Evolutionary conservation across 35 echinoderm and acorn worm genomes (phyloP).

Genomic region (Apostichopus parvimensis): DNA sequence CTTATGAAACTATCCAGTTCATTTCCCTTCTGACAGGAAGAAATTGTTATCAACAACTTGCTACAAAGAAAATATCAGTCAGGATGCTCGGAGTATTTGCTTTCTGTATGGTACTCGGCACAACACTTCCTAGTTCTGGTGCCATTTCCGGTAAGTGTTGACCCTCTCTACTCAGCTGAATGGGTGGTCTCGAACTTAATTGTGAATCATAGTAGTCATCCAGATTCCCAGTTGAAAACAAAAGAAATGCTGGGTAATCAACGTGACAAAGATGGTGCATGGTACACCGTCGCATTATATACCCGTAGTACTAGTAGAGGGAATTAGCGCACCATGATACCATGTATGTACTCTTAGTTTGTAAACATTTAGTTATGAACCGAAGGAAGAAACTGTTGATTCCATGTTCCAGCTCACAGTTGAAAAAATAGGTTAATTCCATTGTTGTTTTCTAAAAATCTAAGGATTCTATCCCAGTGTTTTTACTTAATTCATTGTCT

Average conservation of each 20-base stretch:
- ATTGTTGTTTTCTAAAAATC: neutral
- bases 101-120: neutral
- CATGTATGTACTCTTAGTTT: no score
- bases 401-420: no score
- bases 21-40: constrained; percentile 34
- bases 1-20: neutral
- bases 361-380: no score
- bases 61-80: neutral
- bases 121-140: neutral
- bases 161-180: neutral
- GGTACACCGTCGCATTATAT: no score
- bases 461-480: neutral
- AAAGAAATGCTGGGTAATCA: no score
- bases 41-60: neutral
- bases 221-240: no score
- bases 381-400: no score
- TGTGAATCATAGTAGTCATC: no score
- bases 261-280: no score
- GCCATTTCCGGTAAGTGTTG: neutral
- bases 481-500: neutral
- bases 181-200: no score
- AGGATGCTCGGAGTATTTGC: neutral
- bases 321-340: no score
- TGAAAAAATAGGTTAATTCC: neutral
- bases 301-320: no score